phyloP scores from a whole-genome alignment of 2,113 vertebrate genomes.

The Bujurquina vittata region DNA sequence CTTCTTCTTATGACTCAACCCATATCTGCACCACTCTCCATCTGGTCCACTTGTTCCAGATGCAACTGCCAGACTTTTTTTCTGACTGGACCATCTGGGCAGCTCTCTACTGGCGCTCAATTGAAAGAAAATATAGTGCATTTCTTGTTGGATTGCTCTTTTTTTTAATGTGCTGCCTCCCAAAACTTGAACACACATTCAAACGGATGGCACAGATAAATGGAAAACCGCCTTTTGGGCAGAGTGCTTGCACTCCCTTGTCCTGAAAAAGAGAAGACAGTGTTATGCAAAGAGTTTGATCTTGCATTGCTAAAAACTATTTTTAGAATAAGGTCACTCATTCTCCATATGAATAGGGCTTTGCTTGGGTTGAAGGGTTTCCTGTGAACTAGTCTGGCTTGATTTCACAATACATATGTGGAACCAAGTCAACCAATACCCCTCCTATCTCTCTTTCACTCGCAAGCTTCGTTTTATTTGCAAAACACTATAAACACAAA shows the following conservation, averaged over 20 bases:
- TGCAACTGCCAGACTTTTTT: conserved; percentile 72
- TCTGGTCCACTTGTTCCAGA: conserved; percentile 79
- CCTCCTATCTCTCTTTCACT: background rate
- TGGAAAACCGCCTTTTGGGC: conserved; percentile 52
- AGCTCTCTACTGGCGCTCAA: conserved; percentile 58
- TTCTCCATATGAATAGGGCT: conserved; percentile 27
- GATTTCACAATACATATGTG: background rate
- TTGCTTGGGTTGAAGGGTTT: background rate
- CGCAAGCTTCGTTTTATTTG: conserved; percentile 2
- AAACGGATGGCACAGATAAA: conserved; percentile 64
- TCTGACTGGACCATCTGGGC: conserved; percentile 75
- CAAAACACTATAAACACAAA: conserved; percentile 33
- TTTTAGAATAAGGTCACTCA: conserved; percentile 59
- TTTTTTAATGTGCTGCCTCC: conserved; percentile 35
- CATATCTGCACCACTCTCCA: conserved; percentile 67
- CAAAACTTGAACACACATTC: conserved; percentile 59
- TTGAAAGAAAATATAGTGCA: conserved; percentile 67
- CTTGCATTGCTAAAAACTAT: conserved; percentile 27
- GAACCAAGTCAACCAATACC: background rate
- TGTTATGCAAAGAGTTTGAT: conserved; percentile 38
- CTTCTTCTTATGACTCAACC: conserved; percentile 60
- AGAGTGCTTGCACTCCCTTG: conserved; percentile 26
- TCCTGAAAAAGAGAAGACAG: conserved; percentile 37
- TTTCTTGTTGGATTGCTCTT: conserved; percentile 61
- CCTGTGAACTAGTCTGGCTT: background rate